phyloP scores from a whole-genome alignment of 2,888 invertebrate genomes.

The Rhopalosiphum nymphaeae region DNA sequence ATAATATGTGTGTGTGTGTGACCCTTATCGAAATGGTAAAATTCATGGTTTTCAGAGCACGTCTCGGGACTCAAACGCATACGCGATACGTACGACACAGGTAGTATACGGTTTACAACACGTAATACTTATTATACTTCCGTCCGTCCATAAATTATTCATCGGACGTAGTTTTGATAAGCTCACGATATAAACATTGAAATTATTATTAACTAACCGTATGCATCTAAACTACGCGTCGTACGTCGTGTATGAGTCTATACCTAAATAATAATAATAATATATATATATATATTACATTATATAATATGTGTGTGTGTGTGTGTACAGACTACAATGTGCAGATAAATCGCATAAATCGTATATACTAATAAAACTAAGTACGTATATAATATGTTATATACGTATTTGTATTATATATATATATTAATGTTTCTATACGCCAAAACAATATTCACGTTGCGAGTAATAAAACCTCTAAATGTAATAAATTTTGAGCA shows the following conservation, averaged over 20 bases:
- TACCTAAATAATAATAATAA: not conserved
- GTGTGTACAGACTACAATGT: not conserved
- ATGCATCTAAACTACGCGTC: not conserved
- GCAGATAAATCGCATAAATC: not conserved
- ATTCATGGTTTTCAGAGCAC: slow-evolving; percentile 47
- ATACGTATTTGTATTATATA: no score
- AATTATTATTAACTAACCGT: slow-evolving; percentile 40
- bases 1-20: not conserved
- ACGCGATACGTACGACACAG: slow-evolving; percentile 8
- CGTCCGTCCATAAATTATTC: slow-evolving; percentile 58
- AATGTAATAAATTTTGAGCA: not conserved
- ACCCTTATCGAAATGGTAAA: slow-evolving; percentile 23
- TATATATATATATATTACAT: not conserved
- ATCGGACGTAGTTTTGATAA: slow-evolving; percentile 50
- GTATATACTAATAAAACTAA: not conserved
- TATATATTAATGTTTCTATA: not conserved
- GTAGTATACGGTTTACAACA: not conserved
- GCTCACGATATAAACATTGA: slow-evolving; percentile 39
- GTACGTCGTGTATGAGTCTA: not conserved
- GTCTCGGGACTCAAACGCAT: not conserved
- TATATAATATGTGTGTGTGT: not conserved
- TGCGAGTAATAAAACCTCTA: not conserved
- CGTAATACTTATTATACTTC: slow-evolving; percentile 21
- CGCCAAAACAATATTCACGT: not conserved
- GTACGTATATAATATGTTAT: not conserved